A percentile compares a stretch with the other conserved stretches of the same genome.
phyloP scores from a whole-genome alignment of 2,888 invertebrate species.

The Anagyrus pseudococci region DNA sequence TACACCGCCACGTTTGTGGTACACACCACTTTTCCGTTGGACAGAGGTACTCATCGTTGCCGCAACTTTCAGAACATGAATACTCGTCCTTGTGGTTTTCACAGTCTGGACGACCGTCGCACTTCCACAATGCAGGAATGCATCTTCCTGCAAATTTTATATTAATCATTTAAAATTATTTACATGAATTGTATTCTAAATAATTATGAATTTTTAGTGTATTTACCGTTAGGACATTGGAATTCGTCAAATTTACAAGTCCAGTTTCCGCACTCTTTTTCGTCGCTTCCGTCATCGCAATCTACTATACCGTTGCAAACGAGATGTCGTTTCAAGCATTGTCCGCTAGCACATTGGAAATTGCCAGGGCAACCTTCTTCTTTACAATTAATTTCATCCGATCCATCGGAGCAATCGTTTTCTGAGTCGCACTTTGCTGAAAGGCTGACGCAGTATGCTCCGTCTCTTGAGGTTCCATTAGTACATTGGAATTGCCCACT shows the following conservation, averaged over 20 bases:
- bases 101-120: conserved; percentile 68
- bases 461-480: conserved; percentile 68
- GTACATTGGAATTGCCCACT: conserved; percentile 68
- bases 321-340: conserved; percentile 67
- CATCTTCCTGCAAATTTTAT: conserved; percentile 60
- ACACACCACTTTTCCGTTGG: conserved; percentile 68
- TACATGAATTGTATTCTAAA: background rate
- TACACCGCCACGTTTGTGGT: conserved; percentile 67
- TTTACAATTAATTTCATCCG: conserved; percentile 68
- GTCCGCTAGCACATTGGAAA: conserved; percentile 67
- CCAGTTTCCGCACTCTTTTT: conserved; percentile 65
- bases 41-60: conserved; percentile 67
- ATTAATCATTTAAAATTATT: background rate
- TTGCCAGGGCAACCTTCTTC: conserved; percentile 68
- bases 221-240: conserved; percentile 61
- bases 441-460: conserved; percentile 66
- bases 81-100: conserved; percentile 66
- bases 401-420: conserved; percentile 69
- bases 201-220: background rate
- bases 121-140: conserved; percentile 67
- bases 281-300: conserved; percentile 70
- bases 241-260: conserved; percentile 67
- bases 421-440: conserved; percentile 67
- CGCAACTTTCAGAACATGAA: conserved; percentile 64
- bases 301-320: conserved; percentile 71